These are phyloP conservation scores for Mus minutoides DNA, from an alignment of 2,797 vertebrate species.

Conservation along the genomic window DNA sequence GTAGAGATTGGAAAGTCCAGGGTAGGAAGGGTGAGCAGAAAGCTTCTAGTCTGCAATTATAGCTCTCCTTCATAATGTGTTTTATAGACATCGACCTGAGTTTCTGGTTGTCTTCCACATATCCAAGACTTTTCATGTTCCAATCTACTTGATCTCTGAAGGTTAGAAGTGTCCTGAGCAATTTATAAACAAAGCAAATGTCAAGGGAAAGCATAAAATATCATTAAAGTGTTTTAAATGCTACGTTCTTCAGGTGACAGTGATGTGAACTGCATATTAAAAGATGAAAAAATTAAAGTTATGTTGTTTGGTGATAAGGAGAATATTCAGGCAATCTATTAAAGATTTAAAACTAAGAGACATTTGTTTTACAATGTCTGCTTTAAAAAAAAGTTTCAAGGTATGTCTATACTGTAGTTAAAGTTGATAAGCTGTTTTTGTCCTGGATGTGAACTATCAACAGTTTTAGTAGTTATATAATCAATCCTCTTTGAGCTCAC, in stretches of 20 bases:
- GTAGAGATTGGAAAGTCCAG: not conserved
- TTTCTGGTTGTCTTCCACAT: not conserved
- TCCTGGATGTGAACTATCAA: slow-evolving; percentile 4
- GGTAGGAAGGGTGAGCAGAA: not conserved
- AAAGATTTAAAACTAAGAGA: slow-evolving; percentile 58
- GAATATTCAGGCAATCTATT: slow-evolving; percentile 43
- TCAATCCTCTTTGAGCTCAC: not conserved
- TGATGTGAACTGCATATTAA: slow-evolving; percentile 28
- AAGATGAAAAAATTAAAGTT: slow-evolving; percentile 37
- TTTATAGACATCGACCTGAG: slow-evolving; percentile 13
- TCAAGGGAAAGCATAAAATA: slow-evolving; percentile 57
- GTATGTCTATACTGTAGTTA: slow-evolving; percentile 17
- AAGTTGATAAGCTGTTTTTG: slow-evolving; percentile 16
- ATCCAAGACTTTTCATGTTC: slow-evolving; percentile 27
- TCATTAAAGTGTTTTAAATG: slow-evolving; percentile 9
- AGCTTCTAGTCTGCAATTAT: too few species aligned
- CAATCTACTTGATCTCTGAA: slow-evolving; percentile 53
- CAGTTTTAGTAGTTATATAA: slow-evolving; percentile 28
- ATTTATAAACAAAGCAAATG: slow-evolving; percentile 66
- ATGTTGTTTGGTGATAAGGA: slow-evolving; percentile 59
- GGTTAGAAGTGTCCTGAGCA: slow-evolving; percentile 41
- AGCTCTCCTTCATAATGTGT: not conserved
- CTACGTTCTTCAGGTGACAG: slow-evolving; percentile 41
- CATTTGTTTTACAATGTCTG: slow-evolving; percentile 21
- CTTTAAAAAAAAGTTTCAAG: slow-evolving; percentile 63